Evolutionary conservation across 1,140 invertebrate species (phyloP).

Genomic region (Drosophila ercepeae): DNA sequence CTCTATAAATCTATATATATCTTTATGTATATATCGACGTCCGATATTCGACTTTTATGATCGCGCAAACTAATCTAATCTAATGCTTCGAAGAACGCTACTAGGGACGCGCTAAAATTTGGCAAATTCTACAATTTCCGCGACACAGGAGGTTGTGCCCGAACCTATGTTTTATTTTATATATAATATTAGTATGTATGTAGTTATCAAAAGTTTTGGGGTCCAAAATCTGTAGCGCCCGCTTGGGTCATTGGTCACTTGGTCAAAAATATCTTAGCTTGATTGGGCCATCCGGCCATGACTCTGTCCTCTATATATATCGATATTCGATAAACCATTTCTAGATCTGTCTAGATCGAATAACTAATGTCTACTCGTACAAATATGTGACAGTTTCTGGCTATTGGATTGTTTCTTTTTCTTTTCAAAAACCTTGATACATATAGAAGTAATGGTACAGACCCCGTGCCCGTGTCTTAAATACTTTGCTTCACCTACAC

Average conservation of each 20-base stretch:
- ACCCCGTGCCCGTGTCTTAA: conserved; percentile 13
- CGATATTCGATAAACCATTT: conserved; percentile 63
- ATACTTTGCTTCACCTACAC: conserved; percentile 50
- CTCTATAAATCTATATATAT: not conserved
- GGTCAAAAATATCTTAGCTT: conserved; percentile 59
- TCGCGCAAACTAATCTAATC: conserved; percentile 37
- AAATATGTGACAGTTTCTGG: conserved; percentile 21
- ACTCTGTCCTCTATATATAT: conserved; percentile 47
- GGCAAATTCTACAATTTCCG: conserved; percentile 70
- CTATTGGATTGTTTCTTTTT: conserved; percentile 16
- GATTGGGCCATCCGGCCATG: conserved; percentile 25
- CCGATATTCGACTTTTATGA: conserved; percentile 32
- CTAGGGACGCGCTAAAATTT: conserved; percentile 68
- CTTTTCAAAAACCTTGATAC: conserved; percentile 38
- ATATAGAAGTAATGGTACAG: conserved; percentile 15
- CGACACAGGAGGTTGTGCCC: conserved; percentile 10
- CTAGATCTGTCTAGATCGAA: conserved; percentile 23
- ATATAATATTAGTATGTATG: conserved; percentile 40
- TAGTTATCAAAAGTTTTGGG: conserved; percentile 43
- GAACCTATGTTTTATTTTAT: conserved; percentile 13
- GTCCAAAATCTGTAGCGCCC: conserved; percentile 55
- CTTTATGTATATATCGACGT: not conserved
- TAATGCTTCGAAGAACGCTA: conserved; percentile 44
- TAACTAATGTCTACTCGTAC: conserved; percentile 34
- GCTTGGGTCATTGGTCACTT: conserved; percentile 66